Evolutionary conservation across 2,888 invertebrate species (phyloP).

Genomic region (Synergus gifuensis): DNA sequence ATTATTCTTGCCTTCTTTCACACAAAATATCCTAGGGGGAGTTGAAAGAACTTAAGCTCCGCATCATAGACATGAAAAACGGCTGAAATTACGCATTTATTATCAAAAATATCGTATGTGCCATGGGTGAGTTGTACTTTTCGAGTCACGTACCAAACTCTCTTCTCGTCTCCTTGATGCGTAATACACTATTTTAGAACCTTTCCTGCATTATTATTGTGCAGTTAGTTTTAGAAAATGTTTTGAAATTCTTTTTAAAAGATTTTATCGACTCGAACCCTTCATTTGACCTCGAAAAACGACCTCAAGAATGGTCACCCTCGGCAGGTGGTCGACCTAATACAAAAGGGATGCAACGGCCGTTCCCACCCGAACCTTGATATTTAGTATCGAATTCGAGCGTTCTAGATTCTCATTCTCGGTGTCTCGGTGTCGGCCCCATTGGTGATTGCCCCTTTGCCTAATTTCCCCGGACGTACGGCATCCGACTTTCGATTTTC

Average conservation of each 20-base stretch:
- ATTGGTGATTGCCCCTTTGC: conserved; percentile 1
- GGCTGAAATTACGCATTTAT: too few relatives aligned
- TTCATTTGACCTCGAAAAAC: not conserved
- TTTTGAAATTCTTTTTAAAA: not conserved
- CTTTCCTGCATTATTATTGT: too few relatives aligned
- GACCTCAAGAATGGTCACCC: conserved; percentile 1
- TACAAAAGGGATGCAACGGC: conserved; percentile 20
- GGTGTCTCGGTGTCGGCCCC: conserved; percentile 23
- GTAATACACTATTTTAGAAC: too few relatives aligned
- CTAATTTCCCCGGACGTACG: conserved; percentile 28
- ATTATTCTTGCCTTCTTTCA: not conserved
- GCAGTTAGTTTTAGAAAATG: not conserved
- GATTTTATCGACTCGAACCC: not conserved
- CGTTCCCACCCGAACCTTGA: conserved; percentile 15
- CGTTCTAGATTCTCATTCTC: conserved; percentile 13
- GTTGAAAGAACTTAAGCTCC: too few relatives aligned
- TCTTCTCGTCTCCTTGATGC: too few relatives aligned
- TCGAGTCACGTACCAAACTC: too few relatives aligned
- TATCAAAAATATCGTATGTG: too few relatives aligned
- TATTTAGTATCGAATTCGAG: conserved; percentile 28
- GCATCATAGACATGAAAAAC: too few relatives aligned
- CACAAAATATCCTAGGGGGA: not conserved
- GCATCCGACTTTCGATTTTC: conserved; percentile 25
- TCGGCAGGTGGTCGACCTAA: conserved; percentile 29
- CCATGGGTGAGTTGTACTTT: too few relatives aligned